A percentile compares a stretch with the other conserved stretches of the same genome.
Evolutionary conservation across 2,113 vertebrate species (phyloP).

Genomic region (Leptobrachium leishanense): DNA sequence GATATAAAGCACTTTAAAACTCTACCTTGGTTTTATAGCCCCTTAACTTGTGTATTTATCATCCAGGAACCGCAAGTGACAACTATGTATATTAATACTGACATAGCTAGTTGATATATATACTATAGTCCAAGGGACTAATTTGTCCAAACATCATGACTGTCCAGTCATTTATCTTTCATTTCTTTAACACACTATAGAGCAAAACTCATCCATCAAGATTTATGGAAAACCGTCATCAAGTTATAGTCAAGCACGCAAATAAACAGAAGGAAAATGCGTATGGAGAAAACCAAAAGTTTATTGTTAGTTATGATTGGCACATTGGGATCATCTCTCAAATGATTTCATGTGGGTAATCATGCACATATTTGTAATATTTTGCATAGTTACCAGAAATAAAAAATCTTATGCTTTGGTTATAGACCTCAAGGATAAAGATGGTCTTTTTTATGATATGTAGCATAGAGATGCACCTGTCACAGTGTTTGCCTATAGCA

Average conservation of each 20-base stretch:
- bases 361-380: background rate
- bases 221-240: slow-evolving; percentile 71
- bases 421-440: background rate
- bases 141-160: slow-evolving; percentile 74
- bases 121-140: slow-evolving; percentile 76
- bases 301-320: background rate
- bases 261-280: slow-evolving; percentile 50
- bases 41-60: slow-evolving; percentile 63
- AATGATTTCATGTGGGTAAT: background rate
- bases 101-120: slow-evolving; percentile 73
- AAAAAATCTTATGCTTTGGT: too few species aligned
- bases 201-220: slow-evolving; percentile 75
- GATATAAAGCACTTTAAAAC: slow-evolving; percentile 61
- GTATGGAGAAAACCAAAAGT: slow-evolving; percentile 52
- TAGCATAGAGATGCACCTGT: slow-evolving; percentile 35
- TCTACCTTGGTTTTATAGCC: slow-evolving; percentile 57
- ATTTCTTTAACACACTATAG: slow-evolving; percentile 60
- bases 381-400: background rate
- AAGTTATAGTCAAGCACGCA: slow-evolving; percentile 59
- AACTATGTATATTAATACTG: slow-evolving; percentile 72
- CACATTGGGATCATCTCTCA: background rate
- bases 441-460: background rate
- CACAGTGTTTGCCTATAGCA: slow-evolving; percentile 36
- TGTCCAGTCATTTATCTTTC: slow-evolving; percentile 67
- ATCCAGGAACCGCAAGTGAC: slow-evolving; percentile 70